Percentiles rank a stretch among this genome's conserved stretches.
Conservation (phyloP, 1,140 invertebrate species). For the Odontomachus brunneus region DNA sequence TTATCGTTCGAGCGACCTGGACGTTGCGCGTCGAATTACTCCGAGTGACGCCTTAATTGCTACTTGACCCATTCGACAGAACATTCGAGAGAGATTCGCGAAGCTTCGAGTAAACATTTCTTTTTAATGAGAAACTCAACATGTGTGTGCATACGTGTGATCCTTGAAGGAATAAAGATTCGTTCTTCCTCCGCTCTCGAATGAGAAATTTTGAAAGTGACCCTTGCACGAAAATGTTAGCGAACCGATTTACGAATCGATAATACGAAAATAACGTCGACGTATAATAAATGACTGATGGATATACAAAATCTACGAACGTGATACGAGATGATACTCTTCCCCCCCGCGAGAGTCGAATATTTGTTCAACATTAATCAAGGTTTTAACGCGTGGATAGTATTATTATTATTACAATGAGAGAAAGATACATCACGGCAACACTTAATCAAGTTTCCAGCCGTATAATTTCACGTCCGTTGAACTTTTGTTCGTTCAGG, state of each 20-base stretch:
- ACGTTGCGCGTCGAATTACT: slow-evolving; percentile 38
- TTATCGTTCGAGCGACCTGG: slow-evolving; percentile 52
- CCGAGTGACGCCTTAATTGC: slow-evolving; percentile 36
- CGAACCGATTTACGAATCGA: neutral
- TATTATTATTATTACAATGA: slow-evolving; percentile 24
- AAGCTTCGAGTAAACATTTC: neutral
- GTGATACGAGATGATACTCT: neutral
- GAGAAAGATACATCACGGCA: neutral
- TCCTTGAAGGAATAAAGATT: neutral
- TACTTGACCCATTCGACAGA: neutral
- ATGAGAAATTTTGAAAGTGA: neutral
- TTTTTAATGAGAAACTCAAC: neutral
- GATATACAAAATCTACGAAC: neutral
- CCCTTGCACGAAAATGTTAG: neutral
- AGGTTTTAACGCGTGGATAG: neutral
- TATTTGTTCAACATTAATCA: slow-evolving; percentile 40
- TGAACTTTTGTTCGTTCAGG: slow-evolving; percentile 32
- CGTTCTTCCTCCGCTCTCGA: neutral
- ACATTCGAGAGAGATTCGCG: neutral
- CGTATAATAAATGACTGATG: too few relatives aligned
- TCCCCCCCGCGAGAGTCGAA: neutral
- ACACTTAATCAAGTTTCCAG: slow-evolving; percentile 18
- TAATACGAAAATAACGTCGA: neutral
- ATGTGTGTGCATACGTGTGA: too few relatives aligned
- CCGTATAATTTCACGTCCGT: slow-evolving; percentile 7